A percentile compares a stretch with the other conserved stretches of the same genome.
These are phyloP conservation scores for Fissipunctia ypsillon DNA, from an alignment of 2,888 invertebrate genomes.

Conservation along the genomic window DNA sequence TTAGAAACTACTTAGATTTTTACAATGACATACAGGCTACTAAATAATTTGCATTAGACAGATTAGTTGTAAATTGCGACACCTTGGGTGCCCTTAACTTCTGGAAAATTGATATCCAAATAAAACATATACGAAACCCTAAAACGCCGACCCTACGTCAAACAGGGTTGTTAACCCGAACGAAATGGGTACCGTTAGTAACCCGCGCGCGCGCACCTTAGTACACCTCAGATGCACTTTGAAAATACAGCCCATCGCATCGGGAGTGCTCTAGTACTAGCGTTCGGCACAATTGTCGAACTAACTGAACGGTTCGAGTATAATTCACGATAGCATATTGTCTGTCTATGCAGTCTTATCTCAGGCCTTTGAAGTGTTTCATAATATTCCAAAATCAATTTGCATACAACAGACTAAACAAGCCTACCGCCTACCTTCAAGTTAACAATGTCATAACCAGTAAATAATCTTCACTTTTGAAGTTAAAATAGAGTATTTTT, in stretches of 20 bases:
- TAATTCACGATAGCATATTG: constrained; percentile 28
- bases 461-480: not conserved
- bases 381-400: constrained; percentile 8
- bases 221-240: constrained; percentile 56
- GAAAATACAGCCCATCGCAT: constrained; percentile 47
- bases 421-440: too few relatives aligned
- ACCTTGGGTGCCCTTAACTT: not conserved
- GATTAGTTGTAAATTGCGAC: not conserved
- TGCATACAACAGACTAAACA: not conserved
- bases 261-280: constrained; percentile 20
- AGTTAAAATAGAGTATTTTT: not conserved
- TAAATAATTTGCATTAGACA: not conserved
- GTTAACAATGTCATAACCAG: too few relatives aligned
- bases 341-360: constrained; percentile 1
- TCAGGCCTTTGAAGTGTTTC: constrained; percentile 14
- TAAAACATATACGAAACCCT: constrained; percentile 9
- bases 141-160: constrained; percentile 59
- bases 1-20: not conserved
- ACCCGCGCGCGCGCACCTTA: constrained; percentile 63
- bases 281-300: constrained; percentile 22
- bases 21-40: too few relatives aligned
- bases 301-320: constrained; percentile 9
- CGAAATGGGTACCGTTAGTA: constrained; percentile 68
- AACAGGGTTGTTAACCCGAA: constrained; percentile 73
- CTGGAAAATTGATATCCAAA: not conserved